Evolutionary conservation across 92 coral and sea anemone species (phyloP), one percentile per base, ranked within the genome.

Genomic region (Epizoanthus rinbou): DNA sequence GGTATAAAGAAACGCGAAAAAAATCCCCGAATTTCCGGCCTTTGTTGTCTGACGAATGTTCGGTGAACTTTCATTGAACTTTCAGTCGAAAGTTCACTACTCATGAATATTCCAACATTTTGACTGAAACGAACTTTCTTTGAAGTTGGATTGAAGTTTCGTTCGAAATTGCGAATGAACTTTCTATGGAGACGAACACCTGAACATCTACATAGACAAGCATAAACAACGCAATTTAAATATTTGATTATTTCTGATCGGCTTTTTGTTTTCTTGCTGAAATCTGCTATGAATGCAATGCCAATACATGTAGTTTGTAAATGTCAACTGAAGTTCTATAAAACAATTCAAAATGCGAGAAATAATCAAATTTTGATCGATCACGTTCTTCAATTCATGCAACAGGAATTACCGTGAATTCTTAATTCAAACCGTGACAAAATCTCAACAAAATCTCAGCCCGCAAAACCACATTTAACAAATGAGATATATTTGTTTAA

Each of bases 251-350:
- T 59, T 59, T 59, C 0, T 59, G 64, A 59, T 59, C 23, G 64
- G 64, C 64, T 18, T 60, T 60, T 60, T 60, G 66, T n/a, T 0
- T 60, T 0, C 66, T 60, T 19, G 31, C 66, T 60, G 66, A 60
- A 60, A 60, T 60, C 66, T 17, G 66, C 66, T 3, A 60, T 60
- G 22, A 60, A 60, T 60, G 65, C 65, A n/a, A 60, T 60, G 65
- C 65, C 65, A 60, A 60, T n/a, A n/a, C n/a, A n/a, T n/a, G n/a
- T 60, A 60, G 65, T 58, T 58, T 58, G 64, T 58, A 8, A 59
- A 59, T 59, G 64, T 59, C 24, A 59, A 59, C 64, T 59, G 66
- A 60, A 60, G 66, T 60, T 60, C 33, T 60, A 60, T 14, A 19
- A 4, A 21, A 60, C 6, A n/a, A n/a, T n/a, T n/a, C 66, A 60